Evolutionary conservation across 2,888 invertebrate species (phyloP).

Genomic region (Prosopocoilus inquinatus): DNA sequence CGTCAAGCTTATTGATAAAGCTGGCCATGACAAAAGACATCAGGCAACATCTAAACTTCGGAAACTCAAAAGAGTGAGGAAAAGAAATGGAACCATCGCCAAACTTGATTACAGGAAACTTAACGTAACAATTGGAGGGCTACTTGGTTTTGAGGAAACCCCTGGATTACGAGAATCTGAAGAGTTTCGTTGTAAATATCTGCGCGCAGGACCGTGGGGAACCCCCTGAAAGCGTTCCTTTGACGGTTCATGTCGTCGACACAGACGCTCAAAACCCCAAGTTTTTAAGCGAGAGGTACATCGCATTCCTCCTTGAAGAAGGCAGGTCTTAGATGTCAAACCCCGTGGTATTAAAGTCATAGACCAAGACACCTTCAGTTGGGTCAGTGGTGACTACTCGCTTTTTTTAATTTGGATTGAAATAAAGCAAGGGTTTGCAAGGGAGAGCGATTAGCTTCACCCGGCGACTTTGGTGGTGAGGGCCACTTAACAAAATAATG

Average conservation of each 20-base stretch:
- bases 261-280: conserved; percentile 90
- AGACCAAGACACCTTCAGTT: conserved; percentile 76
- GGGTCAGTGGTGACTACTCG: conserved; percentile 62
- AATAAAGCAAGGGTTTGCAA: conserved; percentile 63
- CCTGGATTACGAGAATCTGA: conserved; percentile 78
- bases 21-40: no score
- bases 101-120: no score
- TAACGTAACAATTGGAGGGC: no score
- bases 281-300: conserved; percentile 69
- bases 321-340: conserved; percentile 66
- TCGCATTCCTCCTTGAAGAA: conserved; percentile 64
- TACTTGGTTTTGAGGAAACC: conserved; percentile 75
- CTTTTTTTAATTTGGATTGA: conserved; percentile 62
- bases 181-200: conserved; percentile 74
- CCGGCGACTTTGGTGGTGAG: conserved; percentile 80
- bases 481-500: conserved; percentile 73
- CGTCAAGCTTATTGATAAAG: no score
- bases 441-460: conserved; percentile 61
- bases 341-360: conserved; percentile 74
- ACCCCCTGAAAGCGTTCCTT: conserved; percentile 70
- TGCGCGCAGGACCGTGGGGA: conserved; percentile 78
- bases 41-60: no score
- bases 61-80: no score
- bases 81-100: no score
- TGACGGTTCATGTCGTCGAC: conserved; percentile 78